phyloP scores from a whole-genome alignment of 2,797 vertebrate genomes.

The Helicolenus hilgendorfi region DNA sequence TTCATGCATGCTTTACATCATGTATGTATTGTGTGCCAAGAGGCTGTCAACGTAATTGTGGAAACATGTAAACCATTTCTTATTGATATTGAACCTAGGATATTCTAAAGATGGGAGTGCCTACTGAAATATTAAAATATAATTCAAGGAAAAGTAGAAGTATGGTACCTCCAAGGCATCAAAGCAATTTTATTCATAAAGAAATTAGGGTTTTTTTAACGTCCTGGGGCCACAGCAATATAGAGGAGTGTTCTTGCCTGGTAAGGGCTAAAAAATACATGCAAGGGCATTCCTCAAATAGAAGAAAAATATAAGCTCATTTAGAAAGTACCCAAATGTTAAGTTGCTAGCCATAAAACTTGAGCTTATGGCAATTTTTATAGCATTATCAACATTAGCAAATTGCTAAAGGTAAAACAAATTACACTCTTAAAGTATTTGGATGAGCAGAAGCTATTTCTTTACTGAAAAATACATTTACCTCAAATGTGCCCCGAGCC shows the following conservation, averaged over 20 bases:
- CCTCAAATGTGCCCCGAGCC: not conserved
- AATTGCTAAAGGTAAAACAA: conserved; percentile 14
- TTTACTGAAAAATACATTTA: not conserved
- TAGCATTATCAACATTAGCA: not conserved
- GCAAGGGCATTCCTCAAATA: not conserved
- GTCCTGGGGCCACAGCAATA: conserved; percentile 9
- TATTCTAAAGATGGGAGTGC: conserved; percentile 7
- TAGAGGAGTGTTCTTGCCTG: not conserved
- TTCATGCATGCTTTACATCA: not conserved
- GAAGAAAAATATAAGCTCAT: not conserved
- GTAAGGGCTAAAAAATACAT: not conserved
- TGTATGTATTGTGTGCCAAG: not conserved
- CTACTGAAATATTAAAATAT: conserved; percentile 51
- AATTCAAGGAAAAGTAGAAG: conserved; percentile 38
- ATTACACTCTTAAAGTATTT: not conserved
- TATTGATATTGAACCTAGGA: conserved; percentile 17
- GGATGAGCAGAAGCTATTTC: not conserved
- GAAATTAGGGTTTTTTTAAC: not conserved
- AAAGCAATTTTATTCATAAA: conserved; percentile 42
- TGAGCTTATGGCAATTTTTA: not conserved
- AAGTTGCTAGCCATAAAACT: not conserved
- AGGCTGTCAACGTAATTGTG: not conserved
- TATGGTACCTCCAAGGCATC: conserved; percentile 13
- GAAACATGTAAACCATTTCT: conserved; percentile 5
- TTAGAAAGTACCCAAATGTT: conserved; percentile 19